Percentiles rank a stretch among this genome's conserved stretches.
Conservation (phyloP, 2,888 invertebrate genomes). For the Pachymerium ferrugineum region DNA sequence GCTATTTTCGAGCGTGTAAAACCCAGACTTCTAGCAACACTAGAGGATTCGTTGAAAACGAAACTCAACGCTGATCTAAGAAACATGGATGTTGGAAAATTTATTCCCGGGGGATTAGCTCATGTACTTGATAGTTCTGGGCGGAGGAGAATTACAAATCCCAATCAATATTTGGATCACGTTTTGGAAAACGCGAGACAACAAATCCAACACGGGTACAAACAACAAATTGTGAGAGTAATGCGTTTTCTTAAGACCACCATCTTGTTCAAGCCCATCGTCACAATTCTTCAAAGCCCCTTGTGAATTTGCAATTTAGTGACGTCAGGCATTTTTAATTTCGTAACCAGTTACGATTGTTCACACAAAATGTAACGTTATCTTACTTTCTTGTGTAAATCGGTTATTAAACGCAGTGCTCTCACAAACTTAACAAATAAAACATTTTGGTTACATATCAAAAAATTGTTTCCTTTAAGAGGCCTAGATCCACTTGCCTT, state of each 20-base stretch:
- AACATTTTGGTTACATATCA: too few species aligned
- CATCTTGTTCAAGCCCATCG: too few species aligned
- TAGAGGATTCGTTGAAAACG: slow-evolving; percentile 32
- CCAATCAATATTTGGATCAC: slow-evolving; percentile 36
- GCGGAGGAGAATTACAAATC: slow-evolving; percentile 31
- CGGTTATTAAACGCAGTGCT: too few species aligned
- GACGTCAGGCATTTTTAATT: background rate
- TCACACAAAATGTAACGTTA: too few species aligned
- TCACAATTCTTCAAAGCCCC: too few species aligned
- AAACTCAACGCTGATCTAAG: slow-evolving; percentile 36
- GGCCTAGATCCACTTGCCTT: slow-evolving; percentile 35
- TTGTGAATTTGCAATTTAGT: background rate
- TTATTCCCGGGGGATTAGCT: slow-evolving; percentile 36
- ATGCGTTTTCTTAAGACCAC: too few species aligned
- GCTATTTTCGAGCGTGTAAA: slow-evolving; percentile 35
- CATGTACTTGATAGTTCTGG: slow-evolving; percentile 32
- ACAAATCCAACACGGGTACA: slow-evolving; percentile 35
- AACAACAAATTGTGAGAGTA: background rate
- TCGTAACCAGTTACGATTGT: too few species aligned
- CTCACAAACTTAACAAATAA: too few species aligned
- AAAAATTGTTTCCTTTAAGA: slow-evolving; percentile 28
- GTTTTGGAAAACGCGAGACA: slow-evolving; percentile 36
- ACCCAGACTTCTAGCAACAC: slow-evolving; percentile 33
- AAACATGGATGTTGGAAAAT: slow-evolving; percentile 33
- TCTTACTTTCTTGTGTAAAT: too few species aligned